A percentile compares a stretch with the other conserved stretches of the same genome.
phyloP scores from a whole-genome alignment of 2,888 invertebrate genomes.

The Lamellibrachia satsuma region DNA sequence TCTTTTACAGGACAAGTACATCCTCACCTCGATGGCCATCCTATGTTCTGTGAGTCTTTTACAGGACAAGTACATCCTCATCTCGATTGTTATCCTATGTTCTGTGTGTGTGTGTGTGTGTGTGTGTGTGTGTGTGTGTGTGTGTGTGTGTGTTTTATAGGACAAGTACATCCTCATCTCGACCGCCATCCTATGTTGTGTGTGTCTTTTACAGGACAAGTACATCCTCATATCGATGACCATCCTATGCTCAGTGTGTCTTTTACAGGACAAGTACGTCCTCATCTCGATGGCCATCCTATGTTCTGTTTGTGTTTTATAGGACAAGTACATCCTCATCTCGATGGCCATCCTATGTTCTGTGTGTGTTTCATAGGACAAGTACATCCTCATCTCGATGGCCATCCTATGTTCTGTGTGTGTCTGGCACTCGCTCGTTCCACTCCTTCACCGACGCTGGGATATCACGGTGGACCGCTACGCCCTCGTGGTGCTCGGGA shows the following conservation, averaged over 20 bases:
- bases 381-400: slow-evolving; percentile 49
- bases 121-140: background rate
- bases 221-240: no score
- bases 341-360: slow-evolving; percentile 47
- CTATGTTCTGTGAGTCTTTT: slow-evolving; percentile 34
- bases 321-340: slow-evolving; percentile 49
- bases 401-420: slow-evolving; percentile 46
- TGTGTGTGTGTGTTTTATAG: slow-evolving; percentile 25
- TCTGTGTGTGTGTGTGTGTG: slow-evolving; percentile 36
- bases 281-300: slow-evolving; percentile 47
- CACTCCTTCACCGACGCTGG: slow-evolving; percentile 37
- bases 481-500: slow-evolving; percentile 45
- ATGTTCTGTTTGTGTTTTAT: slow-evolving; percentile 35
- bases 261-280: slow-evolving; percentile 45
- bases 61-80: slow-evolving; percentile 48
- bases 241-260: no score
- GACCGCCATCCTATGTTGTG: slow-evolving; percentile 45
- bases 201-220: slow-evolving; percentile 44
- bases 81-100: slow-evolving; percentile 47
- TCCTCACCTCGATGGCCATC: slow-evolving; percentile 47
- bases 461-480: slow-evolving; percentile 33
- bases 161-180: slow-evolving; percentile 48
- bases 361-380: slow-evolving; percentile 47
- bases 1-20: slow-evolving; percentile 42
- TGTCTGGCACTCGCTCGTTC: slow-evolving; percentile 47